Evolutionary conservation across 2,113 vertebrate species (phyloP).

Genomic region (Pycnonotus jocosus): DNA sequence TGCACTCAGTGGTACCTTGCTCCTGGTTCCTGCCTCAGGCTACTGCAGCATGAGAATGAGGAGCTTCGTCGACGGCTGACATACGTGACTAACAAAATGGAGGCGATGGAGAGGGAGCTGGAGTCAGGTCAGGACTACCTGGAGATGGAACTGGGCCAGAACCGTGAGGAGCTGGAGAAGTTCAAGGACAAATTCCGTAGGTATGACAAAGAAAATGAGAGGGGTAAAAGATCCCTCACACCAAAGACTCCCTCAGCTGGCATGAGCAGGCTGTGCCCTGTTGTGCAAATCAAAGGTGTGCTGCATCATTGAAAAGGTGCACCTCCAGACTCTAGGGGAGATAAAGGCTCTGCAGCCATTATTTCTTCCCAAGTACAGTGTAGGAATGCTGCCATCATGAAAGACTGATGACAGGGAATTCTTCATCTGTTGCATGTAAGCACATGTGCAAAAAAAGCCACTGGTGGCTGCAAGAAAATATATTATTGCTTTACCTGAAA

Average conservation of each 20-base stretch:
- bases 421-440: neutral
- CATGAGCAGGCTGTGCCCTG: neutral
- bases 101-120: conserved; percentile 91
- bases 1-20: neutral
- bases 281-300: neutral
- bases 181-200: conserved; percentile 98
- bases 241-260: neutral
- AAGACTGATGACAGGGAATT: neutral
- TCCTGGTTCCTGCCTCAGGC: conserved; percentile 67
- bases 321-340: neutral
- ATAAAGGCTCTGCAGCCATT: neutral
- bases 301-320: neutral
- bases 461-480: neutral
- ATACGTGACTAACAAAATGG: conserved; percentile 88
- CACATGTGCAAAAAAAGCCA: neutral
- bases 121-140: conserved; percentile 89
- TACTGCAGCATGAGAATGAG: conserved; percentile 95
- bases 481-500: neutral
- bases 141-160: conserved; percentile 89
- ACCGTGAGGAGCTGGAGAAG: conserved; percentile 93
- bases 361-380: neutral
- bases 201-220: conserved; percentile 51
- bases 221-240: neutral
- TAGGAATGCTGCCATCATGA: neutral
- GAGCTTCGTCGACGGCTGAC: conserved; percentile 86